Evolutionary conservation across 2,113 vertebrate species (phyloP).

Genomic region (Lycaon pictus): DNA sequence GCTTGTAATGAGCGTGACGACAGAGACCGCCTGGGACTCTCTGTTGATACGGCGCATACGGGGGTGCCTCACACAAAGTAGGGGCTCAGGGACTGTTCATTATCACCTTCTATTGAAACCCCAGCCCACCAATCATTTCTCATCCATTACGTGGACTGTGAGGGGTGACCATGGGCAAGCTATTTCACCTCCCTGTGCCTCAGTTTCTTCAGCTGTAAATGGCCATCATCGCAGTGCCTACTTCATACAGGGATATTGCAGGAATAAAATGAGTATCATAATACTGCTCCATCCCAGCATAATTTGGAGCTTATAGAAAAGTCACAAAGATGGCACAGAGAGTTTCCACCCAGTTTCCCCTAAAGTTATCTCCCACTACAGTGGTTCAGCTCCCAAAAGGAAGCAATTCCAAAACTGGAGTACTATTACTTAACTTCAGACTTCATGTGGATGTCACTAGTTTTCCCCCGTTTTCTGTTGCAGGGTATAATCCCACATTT

Average conservation of each 20-base stretch:
- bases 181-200: not conserved
- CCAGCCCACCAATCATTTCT: not conserved
- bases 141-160: not conserved
- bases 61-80: not conserved
- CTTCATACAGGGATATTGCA: not conserved
- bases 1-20: not conserved
- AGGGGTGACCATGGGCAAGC: not conserved
- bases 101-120: not conserved
- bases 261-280: not conserved
- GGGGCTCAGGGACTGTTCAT: not conserved
- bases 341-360: not conserved
- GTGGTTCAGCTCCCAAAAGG: not conserved
- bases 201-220: not conserved
- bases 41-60: too few species aligned
- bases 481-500: not conserved
- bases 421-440: not conserved
- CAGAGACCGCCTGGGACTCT: not conserved
- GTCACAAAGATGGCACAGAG: not conserved
- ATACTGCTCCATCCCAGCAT: not conserved
- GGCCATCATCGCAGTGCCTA: not conserved
- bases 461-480: not conserved
- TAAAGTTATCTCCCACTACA: not conserved
- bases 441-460: not conserved
- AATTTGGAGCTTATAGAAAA: not conserved
- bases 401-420: not conserved